Base-by-base conservation (phyloP, 2,113 vertebrate genomes). In the Crotalus helleri region DNA sequence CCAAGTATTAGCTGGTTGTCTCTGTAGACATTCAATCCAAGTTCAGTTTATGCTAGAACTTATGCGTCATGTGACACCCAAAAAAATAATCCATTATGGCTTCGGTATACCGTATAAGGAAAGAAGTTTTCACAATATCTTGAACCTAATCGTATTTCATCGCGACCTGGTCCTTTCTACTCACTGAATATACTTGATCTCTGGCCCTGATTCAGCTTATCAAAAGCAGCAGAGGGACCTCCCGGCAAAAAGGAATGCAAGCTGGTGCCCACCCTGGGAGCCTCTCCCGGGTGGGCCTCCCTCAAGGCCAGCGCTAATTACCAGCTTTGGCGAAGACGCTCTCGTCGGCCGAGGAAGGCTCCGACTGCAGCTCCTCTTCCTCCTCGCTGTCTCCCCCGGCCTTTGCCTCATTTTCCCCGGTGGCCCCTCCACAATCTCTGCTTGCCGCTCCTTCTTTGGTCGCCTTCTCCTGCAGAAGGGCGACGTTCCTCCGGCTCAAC, bases 241-340 rank as follows among this genome's bases (percentile, higher is more conserved):
- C 3, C 57, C 17, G 0, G 21, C 57, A 3, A 58, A 21, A 58
- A 58, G 57, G 49, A 51, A 51, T 8, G 49, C 8, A 51, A 51
- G 49, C 49, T 51, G 49, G 49, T 51, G 9, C 49, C 64, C 64
- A 17, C 29, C 4, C 1, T 15, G 64, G 61, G 12, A n/a, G 12
- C 15, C 13, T n/a, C 11, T 74, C 64, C 64, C 13, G n/a, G 64
- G 11, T 0, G n/a, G 46, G 12, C 29, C 23, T 19, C n/a, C 39
- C 0, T 0, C 3, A n/a, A 1, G 33, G 8, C 12, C 29, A 11
- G 17, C 39, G 3, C 0, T 24, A 39, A 24, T 61, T 92, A 99
- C 99, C 99, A 95, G 99, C 98, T 98, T 98, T 98, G 81, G 98
- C 98, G 64, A 99, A 98, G 92, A 99, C 96, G 86, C 96, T 96